Base-by-base conservation (phyloP, 2,797 vertebrate genomes). In the Mus minutoides region DNA sequence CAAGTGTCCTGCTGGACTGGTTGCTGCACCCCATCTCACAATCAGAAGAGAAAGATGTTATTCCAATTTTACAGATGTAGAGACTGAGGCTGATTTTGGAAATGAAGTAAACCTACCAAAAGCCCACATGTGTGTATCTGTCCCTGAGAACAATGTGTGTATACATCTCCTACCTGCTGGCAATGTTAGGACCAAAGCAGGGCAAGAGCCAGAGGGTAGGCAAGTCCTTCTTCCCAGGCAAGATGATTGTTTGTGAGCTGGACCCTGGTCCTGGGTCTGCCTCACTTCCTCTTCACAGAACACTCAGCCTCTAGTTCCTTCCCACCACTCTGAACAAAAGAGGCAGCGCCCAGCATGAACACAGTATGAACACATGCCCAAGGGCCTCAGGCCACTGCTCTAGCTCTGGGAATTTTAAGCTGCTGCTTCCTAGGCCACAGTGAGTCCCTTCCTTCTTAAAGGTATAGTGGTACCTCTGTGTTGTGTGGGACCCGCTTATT, bases 1-100 rank as follows among this genome's bases (percentile, higher is more conserved):
- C 1, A 4, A 22, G 29, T n/a, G 9, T 10, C 11, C 77, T 16
- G 0, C 2, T 0, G 14, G 40, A 29, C 60, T 37, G 67, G 5
- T 21, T 19, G 6, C 60, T 88, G 11, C n/a, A 7, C 2, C 49
- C 19, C 69, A 12, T 17, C 2, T 71, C 29, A 21, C 13, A n/a
- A 54, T 4, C 37, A 83, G 92, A 71, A 54, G 54, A 76, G 11
- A 46, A 19, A n/a, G 64, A 31, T 29, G 56, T 6, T 22, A 26
- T 73, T 58, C n/a, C 24, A 6, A 13, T 84, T 95, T 91, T 76
- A 76, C 16, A 84, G 96, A 77, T 10, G n/a, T 58, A 24, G 60
- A 71, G 9, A 6, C 43, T 34, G 58, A 90, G 16, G 46, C 43
- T 46, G 2, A 7, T 19, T 60, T 0, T 52, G 73, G 49, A 49